phyloP scores from a whole-genome alignment of 2,113 vertebrate species.

The Panthera leo region DNA sequence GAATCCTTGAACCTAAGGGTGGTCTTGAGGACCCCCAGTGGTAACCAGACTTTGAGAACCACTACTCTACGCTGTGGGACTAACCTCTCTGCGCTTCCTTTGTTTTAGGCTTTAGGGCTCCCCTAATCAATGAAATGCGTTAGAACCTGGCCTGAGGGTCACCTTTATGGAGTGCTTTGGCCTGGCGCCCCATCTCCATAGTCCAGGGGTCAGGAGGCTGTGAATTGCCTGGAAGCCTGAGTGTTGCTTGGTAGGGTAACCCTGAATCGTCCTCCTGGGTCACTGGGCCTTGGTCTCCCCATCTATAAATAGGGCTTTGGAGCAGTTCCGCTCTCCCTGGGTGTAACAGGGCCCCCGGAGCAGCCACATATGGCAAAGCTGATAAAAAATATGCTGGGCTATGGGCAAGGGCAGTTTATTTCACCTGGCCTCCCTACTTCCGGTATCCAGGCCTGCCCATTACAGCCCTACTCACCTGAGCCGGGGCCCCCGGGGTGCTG shows the following conservation, averaged over 20 bases:
- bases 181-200: too few species aligned
- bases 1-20: neutral
- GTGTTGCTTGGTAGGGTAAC: neutral
- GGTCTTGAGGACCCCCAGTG: rapidly evolving
- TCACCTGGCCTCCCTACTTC: neutral
- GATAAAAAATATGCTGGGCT: neutral
- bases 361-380: neutral
- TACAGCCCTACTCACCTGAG: neutral
- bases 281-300: neutral
- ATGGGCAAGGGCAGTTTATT: neutral
- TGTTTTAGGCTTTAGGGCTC: neutral
- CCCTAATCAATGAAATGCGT: neutral
- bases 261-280: neutral
- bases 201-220: neutral
- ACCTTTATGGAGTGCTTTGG: neutral
- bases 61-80: neutral
- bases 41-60: neutral
- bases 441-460: neutral
- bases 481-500: neutral
- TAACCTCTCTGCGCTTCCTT: neutral
- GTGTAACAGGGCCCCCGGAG: neutral
- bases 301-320: neutral
- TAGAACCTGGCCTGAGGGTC: neutral
- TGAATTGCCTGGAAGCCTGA: neutral
- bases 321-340: neutral